These are phyloP conservation scores for Zeugodacus cucurbitae DNA, from an alignment of 1,140 invertebrate species.

Conservation along the genomic window DNA sequence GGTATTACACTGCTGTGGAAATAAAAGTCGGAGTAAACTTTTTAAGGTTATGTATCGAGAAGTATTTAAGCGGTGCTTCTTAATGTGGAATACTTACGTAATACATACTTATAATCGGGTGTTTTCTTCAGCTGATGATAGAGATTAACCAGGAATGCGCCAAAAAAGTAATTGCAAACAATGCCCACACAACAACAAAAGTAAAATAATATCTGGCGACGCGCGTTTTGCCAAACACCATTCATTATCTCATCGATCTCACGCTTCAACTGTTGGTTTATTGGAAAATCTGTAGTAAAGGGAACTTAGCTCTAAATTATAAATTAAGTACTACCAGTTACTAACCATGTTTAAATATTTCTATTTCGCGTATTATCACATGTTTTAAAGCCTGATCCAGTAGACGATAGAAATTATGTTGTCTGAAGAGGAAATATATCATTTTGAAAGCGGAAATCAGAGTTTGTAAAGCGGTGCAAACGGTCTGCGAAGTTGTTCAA, in stretches of 20 bases:
- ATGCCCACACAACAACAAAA: constrained; percentile 49
- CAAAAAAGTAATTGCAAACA: constrained; percentile 52
- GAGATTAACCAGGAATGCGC: constrained; percentile 47
- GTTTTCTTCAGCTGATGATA: constrained; percentile 47
- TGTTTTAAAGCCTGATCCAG: constrained; percentile 49
- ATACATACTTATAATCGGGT: constrained; percentile 45
- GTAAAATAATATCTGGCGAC: constrained; percentile 54
- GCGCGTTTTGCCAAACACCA: constrained; percentile 50
- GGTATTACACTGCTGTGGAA: too few species aligned
- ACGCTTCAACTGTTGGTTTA: constrained; percentile 43
- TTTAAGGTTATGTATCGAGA: too few species aligned
- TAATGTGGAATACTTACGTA: constrained; percentile 53
- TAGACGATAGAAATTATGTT: constrained; percentile 49
- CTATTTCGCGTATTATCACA: constrained; percentile 52
- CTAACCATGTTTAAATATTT: constrained; percentile 53
- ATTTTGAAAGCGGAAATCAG: constrained; percentile 54
- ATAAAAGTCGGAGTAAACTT: too few species aligned
- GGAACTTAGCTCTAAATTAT: background rate
- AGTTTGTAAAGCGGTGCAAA: constrained; percentile 54
- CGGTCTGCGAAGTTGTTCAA: constrained; percentile 46
- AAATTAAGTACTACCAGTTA: background rate
- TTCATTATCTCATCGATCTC: constrained; percentile 51
- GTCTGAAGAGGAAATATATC: constrained; percentile 53
- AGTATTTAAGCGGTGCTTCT: too few species aligned
- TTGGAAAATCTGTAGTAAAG: constrained; percentile 49